Percentiles rank a stretch among this genome's conserved stretches.
Conservation (phyloP, 2,113 vertebrate genomes). For the Mesembrinibis cayennensis region DNA sequence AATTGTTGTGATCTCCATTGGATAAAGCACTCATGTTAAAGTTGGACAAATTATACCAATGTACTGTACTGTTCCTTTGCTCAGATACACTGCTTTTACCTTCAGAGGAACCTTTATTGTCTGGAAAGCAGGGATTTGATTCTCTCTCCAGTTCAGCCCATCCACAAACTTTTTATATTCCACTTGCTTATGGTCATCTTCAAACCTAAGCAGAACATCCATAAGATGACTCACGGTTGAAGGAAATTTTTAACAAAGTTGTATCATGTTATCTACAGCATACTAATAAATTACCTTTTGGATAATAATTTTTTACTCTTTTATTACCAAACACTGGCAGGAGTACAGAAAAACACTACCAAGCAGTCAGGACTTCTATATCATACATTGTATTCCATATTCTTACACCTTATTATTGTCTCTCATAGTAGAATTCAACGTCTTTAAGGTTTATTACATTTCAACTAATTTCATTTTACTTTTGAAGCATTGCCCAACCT, state of each 20-base stretch:
- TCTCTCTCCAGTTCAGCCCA: constrained; percentile 84
- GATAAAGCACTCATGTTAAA: neutral
- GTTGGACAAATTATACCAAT: neutral
- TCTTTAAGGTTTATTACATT: neutral
- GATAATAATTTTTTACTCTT: neutral
- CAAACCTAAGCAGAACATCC: constrained; percentile 69
- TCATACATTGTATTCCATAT: neutral
- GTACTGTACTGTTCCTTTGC: neutral
- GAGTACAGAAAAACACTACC: neutral
- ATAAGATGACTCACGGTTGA: constrained; percentile 1
- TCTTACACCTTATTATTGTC: neutral
- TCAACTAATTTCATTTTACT: neutral
- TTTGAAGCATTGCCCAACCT: neutral
- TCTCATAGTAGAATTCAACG: neutral
- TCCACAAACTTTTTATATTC: constrained; percentile 82
- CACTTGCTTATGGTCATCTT: constrained; percentile 75
- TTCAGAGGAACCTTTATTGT: constrained; percentile 48
- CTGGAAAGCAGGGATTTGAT: constrained; percentile 59
- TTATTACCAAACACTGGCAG: neutral
- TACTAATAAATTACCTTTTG: neutral
- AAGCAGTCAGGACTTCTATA: neutral
- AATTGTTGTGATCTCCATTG: neutral
- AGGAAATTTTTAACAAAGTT: neutral
- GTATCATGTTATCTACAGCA: neutral
- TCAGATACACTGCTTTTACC: constrained; percentile 69